Evolutionary conservation across 1,140 invertebrate species (phyloP).

Genomic region (Drosophila murphyi): DNA sequence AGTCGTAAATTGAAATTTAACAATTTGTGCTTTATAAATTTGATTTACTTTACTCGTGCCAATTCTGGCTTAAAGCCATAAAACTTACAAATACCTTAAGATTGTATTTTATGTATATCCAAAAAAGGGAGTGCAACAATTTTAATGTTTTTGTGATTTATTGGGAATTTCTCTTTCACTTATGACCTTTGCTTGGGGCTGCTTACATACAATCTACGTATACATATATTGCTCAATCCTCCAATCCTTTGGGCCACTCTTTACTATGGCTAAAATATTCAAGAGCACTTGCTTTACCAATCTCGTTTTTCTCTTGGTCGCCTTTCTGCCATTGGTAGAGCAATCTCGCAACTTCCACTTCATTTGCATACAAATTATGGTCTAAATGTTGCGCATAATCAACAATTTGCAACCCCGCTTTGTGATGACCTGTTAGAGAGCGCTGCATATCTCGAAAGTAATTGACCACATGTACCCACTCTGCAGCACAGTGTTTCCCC

Average conservation of each 20-base stretch:
- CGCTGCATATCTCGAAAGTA: slow-evolving; percentile 15
- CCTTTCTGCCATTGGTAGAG: not conserved
- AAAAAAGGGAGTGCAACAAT: no score
- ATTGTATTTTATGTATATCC: no score
- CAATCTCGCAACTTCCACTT: slow-evolving; percentile 16
- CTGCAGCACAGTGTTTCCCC: not conserved
- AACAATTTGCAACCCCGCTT: slow-evolving; percentile 35
- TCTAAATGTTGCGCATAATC: slow-evolving; percentile 54
- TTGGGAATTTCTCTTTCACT: no score
- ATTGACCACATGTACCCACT: slow-evolving; percentile 56
- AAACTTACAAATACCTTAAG: no score
- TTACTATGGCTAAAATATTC: no score
- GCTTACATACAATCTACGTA: no score
- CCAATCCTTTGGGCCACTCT: not conserved
- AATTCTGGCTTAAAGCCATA: no score
- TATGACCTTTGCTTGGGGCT: no score
- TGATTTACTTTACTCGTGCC: no score
- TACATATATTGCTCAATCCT: not conserved
- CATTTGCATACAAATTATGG: slow-evolving; percentile 70
- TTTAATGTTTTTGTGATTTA: no score
- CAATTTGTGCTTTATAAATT: no score
- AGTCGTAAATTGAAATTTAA: no score
- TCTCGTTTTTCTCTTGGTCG: not conserved
- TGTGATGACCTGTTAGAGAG: not conserved
- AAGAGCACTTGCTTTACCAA: not conserved